Evolutionary conservation across 2,888 invertebrate genomes (phyloP), one percentile per base, ranked within the genome.

Genomic region (Disparrhopalites patrizii): DNA sequence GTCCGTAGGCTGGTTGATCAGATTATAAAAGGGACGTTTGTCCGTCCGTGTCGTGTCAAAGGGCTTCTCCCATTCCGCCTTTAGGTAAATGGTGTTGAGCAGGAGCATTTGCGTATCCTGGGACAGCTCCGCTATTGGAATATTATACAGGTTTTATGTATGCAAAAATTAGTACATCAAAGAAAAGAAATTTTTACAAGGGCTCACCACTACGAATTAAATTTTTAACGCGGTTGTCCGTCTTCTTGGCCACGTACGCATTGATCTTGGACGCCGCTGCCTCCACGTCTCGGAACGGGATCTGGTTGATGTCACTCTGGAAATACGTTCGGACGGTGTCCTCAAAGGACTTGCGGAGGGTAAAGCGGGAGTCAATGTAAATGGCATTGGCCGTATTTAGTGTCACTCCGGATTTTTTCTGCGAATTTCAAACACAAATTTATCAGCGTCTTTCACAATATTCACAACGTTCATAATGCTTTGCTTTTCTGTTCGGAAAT

Each of bases 41-140:
- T 33, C 31, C 5, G 62, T 62, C 15, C 25, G 5, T 20, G 27
- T 10, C 4, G 52, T n/a, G 27, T 62, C 36, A 38, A 62, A 62
- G 3, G 25, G 30, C 5, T 20, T 31, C 7, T 27, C 28, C 52
- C 52, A 62, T 13, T 33, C 52, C 8, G 51, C 62, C 10, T 62
- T 62, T 33, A 62, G 54, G 52, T 62, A 62, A 23, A 52, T 52
- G 7, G 51, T 54, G 38, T 62, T 62, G 18, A 62, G 31, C 15
- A 62, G 33, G 1, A 62, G 25, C 13, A 51, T 33, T 25, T 23
- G 15, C 1, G 62, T 62, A 28, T 62, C 52, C 8, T 23, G 13
- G 2, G 25, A 2, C 15, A 62, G 1, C n/a, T 33, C 31, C 5
- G 25, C 62, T 62, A 23, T 5, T 18, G 20, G n/a, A 18, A 10